These are phyloP conservation scores for Serrognathus titanus DNA, from an alignment of 2,888 invertebrate genomes.

Conservation along the genomic window DNA sequence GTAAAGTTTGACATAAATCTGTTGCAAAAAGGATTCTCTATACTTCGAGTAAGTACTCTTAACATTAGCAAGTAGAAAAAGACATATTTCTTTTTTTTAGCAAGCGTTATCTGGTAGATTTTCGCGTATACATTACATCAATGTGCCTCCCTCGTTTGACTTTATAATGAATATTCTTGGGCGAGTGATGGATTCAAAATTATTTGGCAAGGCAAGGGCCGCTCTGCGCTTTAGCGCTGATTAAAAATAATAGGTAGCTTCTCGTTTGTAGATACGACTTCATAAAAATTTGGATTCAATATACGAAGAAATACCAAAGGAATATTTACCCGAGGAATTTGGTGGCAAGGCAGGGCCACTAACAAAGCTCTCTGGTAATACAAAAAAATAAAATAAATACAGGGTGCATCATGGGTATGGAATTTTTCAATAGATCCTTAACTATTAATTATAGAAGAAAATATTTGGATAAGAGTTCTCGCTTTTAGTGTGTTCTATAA, in stretches of 20 bases:
- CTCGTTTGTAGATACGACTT: constrained; percentile 8
- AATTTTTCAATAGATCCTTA: too few relatives aligned
- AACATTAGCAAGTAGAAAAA: too few relatives aligned
- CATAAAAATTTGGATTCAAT: constrained; percentile 17
- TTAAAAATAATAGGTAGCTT: too few relatives aligned
- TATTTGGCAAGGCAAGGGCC: not conserved
- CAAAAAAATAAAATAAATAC: too few relatives aligned
- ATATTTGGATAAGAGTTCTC: too few relatives aligned
- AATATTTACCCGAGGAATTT: constrained; percentile 12
- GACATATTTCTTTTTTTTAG: not conserved
- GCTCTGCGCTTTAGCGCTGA: not conserved
- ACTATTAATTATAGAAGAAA: too few relatives aligned
- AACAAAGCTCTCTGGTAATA: too few relatives aligned
- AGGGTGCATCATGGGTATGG: too few relatives aligned
- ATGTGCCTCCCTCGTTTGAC: not conserved
- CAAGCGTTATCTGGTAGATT: not conserved
- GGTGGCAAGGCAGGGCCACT: constrained; percentile 4
- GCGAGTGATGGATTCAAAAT: not conserved
- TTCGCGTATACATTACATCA: not conserved
- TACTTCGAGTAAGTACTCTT: not conserved
- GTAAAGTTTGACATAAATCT: not conserved
- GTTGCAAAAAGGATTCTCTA: not conserved
- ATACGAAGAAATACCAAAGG: not conserved
- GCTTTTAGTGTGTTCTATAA: too few relatives aligned
- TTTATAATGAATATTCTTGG: not conserved